Percentiles rank a stretch among this genome's conserved stretches.
phyloP scores from a whole-genome alignment of 35 echinoderm and acorn worm species.

The Patiria miniata region DNA sequence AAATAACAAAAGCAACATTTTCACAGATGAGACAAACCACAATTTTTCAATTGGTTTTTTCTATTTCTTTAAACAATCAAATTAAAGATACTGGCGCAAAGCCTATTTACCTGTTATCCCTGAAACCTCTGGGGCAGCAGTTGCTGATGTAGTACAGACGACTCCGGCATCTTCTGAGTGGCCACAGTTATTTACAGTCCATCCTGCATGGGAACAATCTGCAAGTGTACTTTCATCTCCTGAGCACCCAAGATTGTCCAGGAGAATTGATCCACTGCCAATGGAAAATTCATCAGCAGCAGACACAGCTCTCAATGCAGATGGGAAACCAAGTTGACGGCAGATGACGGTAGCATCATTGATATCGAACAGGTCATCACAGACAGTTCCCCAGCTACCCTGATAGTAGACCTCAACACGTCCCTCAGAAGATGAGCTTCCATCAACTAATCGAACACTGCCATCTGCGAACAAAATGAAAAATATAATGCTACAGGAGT shows the following conservation, averaged over 20 bases:
- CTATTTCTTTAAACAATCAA: no score
- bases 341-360: constrained; percentile 35
- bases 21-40: no score
- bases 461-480: no score
- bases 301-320: not conserved
- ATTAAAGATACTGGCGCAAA: no score
- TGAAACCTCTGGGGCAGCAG: not conserved
- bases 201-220: constrained; percentile 17
- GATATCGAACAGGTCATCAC: constrained; percentile 36
- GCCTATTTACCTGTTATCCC: not conserved
- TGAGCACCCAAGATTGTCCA: constrained; percentile 30
- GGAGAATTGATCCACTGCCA: constrained; percentile 21
- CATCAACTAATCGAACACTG: constrained; percentile 3
- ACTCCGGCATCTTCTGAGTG: constrained; percentile 55
- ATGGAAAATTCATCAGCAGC: not conserved
- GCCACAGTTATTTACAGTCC: constrained; percentile 32
- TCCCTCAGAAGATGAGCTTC: not conserved
- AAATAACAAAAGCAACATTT: not conserved
- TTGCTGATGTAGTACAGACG: not conserved
- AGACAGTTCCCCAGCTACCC: constrained; percentile 47
- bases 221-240: constrained; percentile 6
- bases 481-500: no score
- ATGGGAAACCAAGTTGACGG: constrained; percentile 34
- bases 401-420: constrained; percentile 42
- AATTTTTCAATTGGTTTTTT: no score